Evolutionary conservation across 2,888 invertebrate species (phyloP).

Genomic region (Spodoptera littoralis): DNA sequence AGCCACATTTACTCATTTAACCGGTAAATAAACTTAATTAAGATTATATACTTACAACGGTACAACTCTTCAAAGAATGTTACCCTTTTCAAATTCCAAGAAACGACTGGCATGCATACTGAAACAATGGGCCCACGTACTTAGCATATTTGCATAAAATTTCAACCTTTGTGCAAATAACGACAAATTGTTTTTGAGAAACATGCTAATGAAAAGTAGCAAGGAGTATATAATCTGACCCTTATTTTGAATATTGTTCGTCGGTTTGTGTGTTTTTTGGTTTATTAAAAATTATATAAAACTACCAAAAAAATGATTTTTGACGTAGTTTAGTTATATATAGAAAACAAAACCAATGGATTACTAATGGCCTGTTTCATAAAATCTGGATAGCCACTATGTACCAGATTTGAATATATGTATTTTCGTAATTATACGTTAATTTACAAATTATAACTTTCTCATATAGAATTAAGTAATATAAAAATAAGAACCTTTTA

Average conservation of each 20-base stretch:
- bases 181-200: constrained; percentile 53
- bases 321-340: too few species aligned
- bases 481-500: too few species aligned
- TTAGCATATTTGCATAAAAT: constrained; percentile 68
- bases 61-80: constrained; percentile 27
- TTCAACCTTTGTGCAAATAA: constrained; percentile 60
- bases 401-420: too few species aligned
- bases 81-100: constrained; percentile 45
- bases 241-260: constrained; percentile 21
- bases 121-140: constrained; percentile 52
- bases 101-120: constrained; percentile 48
- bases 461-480: too few species aligned
- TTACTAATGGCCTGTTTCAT: too few species aligned
- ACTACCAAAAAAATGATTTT: too few species aligned
- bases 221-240: constrained; percentile 27
- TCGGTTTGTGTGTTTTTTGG: constrained; percentile 19
- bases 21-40: constrained; percentile 6
- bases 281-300: background rate
- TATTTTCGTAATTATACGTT: too few species aligned
- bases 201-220: constrained; percentile 53
- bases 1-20: too few species aligned
- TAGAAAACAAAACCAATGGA: too few species aligned
- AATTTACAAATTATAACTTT: too few species aligned
- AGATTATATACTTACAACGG: constrained; percentile 16
- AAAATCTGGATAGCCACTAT: too few species aligned